Conservation (phyloP, 2,113 vertebrate species). For the Gallinago media region DNA sequence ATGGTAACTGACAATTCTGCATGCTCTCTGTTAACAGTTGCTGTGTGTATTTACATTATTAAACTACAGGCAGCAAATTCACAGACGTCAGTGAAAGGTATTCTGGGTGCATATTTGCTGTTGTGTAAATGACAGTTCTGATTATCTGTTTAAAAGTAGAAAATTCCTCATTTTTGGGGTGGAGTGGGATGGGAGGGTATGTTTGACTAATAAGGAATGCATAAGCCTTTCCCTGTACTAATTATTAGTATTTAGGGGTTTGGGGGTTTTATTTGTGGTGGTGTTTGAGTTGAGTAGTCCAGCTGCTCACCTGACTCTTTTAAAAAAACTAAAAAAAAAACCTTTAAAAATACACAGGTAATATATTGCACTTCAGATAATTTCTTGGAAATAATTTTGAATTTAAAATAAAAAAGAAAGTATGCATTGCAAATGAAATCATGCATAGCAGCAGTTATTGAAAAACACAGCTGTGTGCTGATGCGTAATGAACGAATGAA, state of each 20-base stretch:
- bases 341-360: accelerated
- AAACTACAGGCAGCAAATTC: neutral
- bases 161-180: neutral
- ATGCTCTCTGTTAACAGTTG: neutral
- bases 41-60: neutral
- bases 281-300: neutral
- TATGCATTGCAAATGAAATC: neutral
- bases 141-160: neutral
- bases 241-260: neutral
- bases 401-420: neutral
- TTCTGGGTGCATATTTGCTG: neutral
- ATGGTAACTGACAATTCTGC: neutral
- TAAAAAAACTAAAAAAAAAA: neutral
- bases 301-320: neutral
- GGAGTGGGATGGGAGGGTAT: neutral
- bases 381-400: neutral
- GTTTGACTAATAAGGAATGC: neutral
- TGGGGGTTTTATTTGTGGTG: accelerated
- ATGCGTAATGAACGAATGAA: neutral
- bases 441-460: neutral
- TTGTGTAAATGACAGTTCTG: neutral
- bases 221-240: neutral
- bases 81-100: neutral
- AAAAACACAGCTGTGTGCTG: neutral
- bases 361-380: neutral